Evolutionary conservation across 2,888 invertebrate species (phyloP).

Genomic region (Anthophora plumipes): DNA sequence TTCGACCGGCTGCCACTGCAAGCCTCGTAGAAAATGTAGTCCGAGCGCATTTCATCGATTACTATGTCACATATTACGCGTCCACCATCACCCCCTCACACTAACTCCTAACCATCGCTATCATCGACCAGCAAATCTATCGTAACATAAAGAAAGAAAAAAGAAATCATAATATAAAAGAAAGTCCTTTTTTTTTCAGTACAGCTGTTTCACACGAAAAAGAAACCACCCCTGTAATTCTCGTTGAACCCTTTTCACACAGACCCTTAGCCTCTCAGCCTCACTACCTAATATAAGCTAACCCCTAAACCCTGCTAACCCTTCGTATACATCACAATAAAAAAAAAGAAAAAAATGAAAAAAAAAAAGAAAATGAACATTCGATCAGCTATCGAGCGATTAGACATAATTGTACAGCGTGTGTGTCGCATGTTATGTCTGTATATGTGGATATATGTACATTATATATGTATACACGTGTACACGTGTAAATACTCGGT

Average conservation of each 20-base stretch:
- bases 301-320: neutral
- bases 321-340: constrained; percentile 45
- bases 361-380: constrained; percentile 39
- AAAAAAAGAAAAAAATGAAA: too few relatives aligned
- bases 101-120: constrained; percentile 9
- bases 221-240: constrained; percentile 19
- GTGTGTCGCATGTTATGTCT: constrained; percentile 63
- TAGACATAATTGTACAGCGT: constrained; percentile 61
- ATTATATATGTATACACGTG: constrained; percentile 5
- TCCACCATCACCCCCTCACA: neutral
- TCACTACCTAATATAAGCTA: neutral
- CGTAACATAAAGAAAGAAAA: constrained; percentile 2
- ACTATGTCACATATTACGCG: constrained; percentile 55
- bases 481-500: constrained; percentile 32
- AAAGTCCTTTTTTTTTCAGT: constrained; percentile 9
- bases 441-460: constrained; percentile 33
- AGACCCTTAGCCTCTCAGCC: neutral
- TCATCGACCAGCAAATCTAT: constrained; percentile 36
- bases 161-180: too few relatives aligned
- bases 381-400: constrained; percentile 44
- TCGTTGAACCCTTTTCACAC: constrained; percentile 19
- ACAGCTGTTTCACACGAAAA: constrained; percentile 25
- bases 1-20: constrained; percentile 27
- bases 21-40: constrained; percentile 44
- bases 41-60: constrained; percentile 60